phyloP scores from a whole-genome alignment of 2,888 invertebrate genomes.

The Xylota segnis region DNA sequence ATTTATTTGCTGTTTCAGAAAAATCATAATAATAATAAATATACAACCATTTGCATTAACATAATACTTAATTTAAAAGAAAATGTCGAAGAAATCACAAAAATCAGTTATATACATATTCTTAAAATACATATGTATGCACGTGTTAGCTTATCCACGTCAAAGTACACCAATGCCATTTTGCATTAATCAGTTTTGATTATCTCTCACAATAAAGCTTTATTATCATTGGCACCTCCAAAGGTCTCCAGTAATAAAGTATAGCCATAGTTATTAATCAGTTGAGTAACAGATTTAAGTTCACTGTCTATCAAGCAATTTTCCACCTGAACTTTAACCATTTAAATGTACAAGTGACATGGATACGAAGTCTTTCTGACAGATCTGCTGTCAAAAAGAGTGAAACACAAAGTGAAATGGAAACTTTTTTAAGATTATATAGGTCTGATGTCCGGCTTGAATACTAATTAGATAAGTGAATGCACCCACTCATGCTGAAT shows the following conservation, averaged over 20 bases:
- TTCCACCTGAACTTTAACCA: slow-evolving; percentile 5
- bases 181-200: slow-evolving; percentile 17
- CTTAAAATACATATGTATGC: background rate
- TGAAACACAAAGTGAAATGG: slow-evolving; percentile 11
- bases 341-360: background rate
- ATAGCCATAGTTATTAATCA: background rate
- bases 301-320: background rate
- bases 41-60: background rate
- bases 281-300: slow-evolving; percentile 21
- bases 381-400: slow-evolving; percentile 19
- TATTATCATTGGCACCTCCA: slow-evolving; percentile 12
- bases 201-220: slow-evolving; percentile 19
- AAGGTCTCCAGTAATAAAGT: slow-evolving; percentile 9
- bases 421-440: slow-evolving; percentile 7
- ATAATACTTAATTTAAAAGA: background rate
- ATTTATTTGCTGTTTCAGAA: background rate
- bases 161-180: slow-evolving; percentile 1
- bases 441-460: slow-evolving; percentile 7
- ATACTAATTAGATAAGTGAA: slow-evolving; percentile 15
- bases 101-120: slow-evolving; percentile 12
- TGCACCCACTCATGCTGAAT: slow-evolving; percentile 13
- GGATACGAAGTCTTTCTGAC: slow-evolving; percentile 14
- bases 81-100: background rate
- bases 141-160: background rate
- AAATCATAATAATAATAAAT: background rate